These are phyloP conservation scores for Enteromius fasciolatus DNA, from an alignment of 2,797 vertebrate genomes.

Conservation along the genomic window DNA sequence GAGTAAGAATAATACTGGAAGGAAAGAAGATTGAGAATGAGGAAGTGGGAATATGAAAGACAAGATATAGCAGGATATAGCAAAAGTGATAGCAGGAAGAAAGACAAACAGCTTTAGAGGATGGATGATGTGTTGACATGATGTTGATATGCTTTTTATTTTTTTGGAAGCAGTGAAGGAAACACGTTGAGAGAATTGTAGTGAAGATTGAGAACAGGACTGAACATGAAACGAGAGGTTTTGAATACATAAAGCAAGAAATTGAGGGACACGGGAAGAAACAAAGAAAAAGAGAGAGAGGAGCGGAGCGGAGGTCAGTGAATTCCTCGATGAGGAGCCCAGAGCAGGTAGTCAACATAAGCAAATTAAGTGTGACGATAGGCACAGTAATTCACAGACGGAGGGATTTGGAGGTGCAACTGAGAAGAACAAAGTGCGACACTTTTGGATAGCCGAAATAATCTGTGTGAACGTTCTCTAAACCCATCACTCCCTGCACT, in stretches of 20 bases:
- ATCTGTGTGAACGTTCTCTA: slow-evolving; percentile 80
- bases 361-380: slow-evolving; percentile 82
- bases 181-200: background rate
- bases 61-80: background rate
- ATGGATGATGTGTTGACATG: slow-evolving; percentile 18
- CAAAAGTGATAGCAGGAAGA: slow-evolving; percentile 37
- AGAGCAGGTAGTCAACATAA: slow-evolving; percentile 80
- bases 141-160: background rate
- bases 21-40: slow-evolving; percentile 31
- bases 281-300: slow-evolving; percentile 47
- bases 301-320: slow-evolving; percentile 52
- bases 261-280: slow-evolving; percentile 8
- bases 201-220: background rate
- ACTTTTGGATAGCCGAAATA: slow-evolving; percentile 78
- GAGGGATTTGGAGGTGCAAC: slow-evolving; percentile 78
- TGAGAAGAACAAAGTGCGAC: slow-evolving; percentile 79
- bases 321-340: slow-evolving; percentile 72
- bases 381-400: slow-evolving; percentile 79
- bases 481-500: slow-evolving; percentile 57
- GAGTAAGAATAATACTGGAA: slow-evolving; percentile 15
- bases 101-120: slow-evolving; percentile 35
- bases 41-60: slow-evolving; percentile 7
- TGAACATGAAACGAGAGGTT: slow-evolving; percentile 3
- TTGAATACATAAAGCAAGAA: background rate
- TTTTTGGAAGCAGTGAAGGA: background rate